A percentile compares a stretch with the other conserved stretches of the same genome.
Evolutionary conservation across 2,888 invertebrate species (phyloP).

Genomic region (Drosophila neutralis): DNA sequence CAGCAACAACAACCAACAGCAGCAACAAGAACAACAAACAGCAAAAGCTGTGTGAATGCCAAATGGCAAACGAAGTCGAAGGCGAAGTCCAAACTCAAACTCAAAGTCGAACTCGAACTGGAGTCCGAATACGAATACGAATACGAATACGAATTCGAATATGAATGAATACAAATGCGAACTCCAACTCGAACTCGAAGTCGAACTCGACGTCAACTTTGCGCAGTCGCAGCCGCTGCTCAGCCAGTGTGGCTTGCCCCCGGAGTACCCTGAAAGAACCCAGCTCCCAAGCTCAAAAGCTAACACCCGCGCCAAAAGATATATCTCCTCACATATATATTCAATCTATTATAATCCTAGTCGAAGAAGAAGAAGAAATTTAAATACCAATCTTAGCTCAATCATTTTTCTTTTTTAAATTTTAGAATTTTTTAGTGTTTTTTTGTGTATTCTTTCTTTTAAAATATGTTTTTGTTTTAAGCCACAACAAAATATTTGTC

Average conservation of each 20-base stretch:
- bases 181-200: constrained; percentile 27
- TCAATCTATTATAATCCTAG: not conserved
- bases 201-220: constrained; percentile 38
- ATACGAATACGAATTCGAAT: constrained; percentile 19
- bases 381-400: not conserved
- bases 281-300: not conserved
- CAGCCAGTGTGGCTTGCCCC: constrained; percentile 54
- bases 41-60: constrained; percentile 63
- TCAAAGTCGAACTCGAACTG: constrained; percentile 35
- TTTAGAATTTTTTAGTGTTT: not conserved
- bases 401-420: not conserved
- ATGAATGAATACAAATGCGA: constrained; percentile 26
- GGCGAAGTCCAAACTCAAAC: constrained; percentile 15
- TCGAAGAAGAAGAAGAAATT: not conserved
- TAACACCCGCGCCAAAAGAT: constrained; percentile 14
- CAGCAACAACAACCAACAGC: constrained; percentile 41
- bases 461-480: not conserved
- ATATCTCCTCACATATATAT: not conserved
- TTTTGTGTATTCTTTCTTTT: not conserved
- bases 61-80: constrained; percentile 50
- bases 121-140: constrained; percentile 14
- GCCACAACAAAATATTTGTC: too few species aligned
- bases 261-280: too few species aligned
- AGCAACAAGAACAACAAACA: constrained; percentile 21
- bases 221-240: constrained; percentile 34